A percentile compares a stretch with the other conserved stretches of the same genome.
These are phyloP conservation scores for Teinopalpus imperialis DNA, from an alignment of 2,888 invertebrate species.

Conservation along the genomic window DNA sequence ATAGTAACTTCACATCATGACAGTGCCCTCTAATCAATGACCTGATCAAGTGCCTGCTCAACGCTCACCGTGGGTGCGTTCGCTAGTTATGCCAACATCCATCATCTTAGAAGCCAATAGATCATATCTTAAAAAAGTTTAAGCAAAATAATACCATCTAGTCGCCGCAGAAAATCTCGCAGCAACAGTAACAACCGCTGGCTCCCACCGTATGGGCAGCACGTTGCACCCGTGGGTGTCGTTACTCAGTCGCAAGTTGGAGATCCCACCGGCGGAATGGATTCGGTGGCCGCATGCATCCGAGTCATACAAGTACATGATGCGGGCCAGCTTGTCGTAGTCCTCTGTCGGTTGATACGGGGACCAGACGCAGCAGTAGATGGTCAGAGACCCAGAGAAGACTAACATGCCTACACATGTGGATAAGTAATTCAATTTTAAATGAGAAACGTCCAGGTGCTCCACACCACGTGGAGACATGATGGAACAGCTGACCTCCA, in stretches of 20 bases:
- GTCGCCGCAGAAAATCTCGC: conserved; percentile 52
- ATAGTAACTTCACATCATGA: too few relatives aligned
- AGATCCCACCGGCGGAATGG: conserved; percentile 33
- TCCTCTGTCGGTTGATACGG: conserved; percentile 45
- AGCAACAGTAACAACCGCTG: conserved; percentile 44
- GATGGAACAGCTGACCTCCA: too few relatives aligned
- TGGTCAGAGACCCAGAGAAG: conserved; percentile 39
- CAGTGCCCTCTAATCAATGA: too few relatives aligned
- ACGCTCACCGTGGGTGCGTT: too few relatives aligned
- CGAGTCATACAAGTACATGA: conserved; percentile 67
- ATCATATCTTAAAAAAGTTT: too few relatives aligned
- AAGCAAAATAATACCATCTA: too few relatives aligned
- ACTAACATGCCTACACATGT: conserved; percentile 48
- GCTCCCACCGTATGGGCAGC: conserved; percentile 46
- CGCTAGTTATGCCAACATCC: too few relatives aligned
- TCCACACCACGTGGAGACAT: too few relatives aligned
- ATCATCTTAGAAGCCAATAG: too few relatives aligned
- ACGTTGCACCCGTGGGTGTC: conserved; percentile 45
- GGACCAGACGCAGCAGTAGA: conserved; percentile 52
- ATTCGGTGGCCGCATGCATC: conserved; percentile 47
- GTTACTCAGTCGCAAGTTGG: conserved; percentile 47
- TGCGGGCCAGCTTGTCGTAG: conserved; percentile 51
- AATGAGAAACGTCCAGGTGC: neutral
- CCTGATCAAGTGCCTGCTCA: too few relatives aligned
- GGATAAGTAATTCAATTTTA: too few relatives aligned